Percentiles rank a stretch among this genome's conserved stretches.
Conservation (phyloP, 2,113 vertebrate species). For the Argyrosomus japonicus region DNA sequence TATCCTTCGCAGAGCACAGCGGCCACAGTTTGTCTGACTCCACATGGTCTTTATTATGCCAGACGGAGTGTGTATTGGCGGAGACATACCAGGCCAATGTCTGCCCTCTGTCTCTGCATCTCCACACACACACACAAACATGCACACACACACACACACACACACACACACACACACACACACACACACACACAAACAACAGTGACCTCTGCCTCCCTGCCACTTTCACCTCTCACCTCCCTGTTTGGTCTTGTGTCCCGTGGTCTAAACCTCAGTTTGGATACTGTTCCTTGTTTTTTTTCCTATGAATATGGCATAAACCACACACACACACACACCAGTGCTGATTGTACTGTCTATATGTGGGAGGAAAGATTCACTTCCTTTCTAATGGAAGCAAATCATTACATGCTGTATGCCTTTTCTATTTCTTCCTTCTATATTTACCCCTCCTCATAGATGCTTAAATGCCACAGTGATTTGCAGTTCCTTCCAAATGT, state of each 20-base stretch:
- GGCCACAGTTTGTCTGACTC: slow-evolving; percentile 65
- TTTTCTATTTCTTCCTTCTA: slow-evolving; percentile 19
- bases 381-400: slow-evolving; percentile 18
- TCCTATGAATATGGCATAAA: neutral
- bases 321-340: slow-evolving; percentile 1
- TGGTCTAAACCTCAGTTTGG: neutral
- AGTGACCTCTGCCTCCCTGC: slow-evolving; percentile 18
- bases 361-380: slow-evolving; percentile 26
- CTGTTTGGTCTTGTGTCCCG: slow-evolving; percentile 14
- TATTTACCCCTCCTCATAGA: neutral
- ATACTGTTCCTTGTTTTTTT: neutral
- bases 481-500: neutral
- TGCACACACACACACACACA: neutral
- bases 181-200: neutral
- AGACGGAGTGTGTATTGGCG: slow-evolving; percentile 45
- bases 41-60: slow-evolving; percentile 68
- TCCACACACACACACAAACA: neutral
- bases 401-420: slow-evolving; percentile 20
- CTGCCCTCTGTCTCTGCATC: slow-evolving; percentile 48
- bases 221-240: slow-evolving; percentile 48
- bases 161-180: slow-evolving; percentile 15
- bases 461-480: slow-evolving; percentile 19
- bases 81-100: slow-evolving; percentile 42
- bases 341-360: neutral
- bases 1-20: slow-evolving; percentile 69